A percentile compares a stretch with the other conserved stretches of the same genome.
Evolutionary conservation across 2,113 vertebrate species (phyloP).

Genomic region (Tupaia chinensis): DNA sequence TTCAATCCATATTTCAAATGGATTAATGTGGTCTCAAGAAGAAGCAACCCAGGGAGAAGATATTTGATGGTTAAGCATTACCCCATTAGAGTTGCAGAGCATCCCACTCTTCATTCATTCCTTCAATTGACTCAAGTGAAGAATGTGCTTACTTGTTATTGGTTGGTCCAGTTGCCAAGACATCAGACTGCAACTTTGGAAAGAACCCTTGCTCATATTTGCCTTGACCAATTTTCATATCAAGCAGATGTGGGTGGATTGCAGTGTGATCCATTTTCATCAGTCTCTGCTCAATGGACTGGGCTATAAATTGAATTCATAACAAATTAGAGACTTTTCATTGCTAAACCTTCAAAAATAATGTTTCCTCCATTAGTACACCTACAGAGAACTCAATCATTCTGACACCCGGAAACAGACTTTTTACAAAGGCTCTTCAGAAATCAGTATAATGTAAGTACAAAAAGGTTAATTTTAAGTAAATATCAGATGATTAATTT

Average conservation of each 20-base stretch:
- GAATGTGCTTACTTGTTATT: constrained; percentile 94
- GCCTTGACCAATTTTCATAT: constrained; percentile 99
- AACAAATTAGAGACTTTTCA: constrained; percentile 71
- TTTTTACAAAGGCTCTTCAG: constrained; percentile 61
- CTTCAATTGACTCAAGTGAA: neutral
- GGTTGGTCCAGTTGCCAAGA: constrained; percentile 93
- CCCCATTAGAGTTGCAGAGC: neutral
- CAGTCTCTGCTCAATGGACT: constrained; percentile 93
- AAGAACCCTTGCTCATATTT: constrained; percentile 97
- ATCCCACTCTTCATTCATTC: neutral
- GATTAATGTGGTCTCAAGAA: neutral
- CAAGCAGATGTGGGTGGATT: constrained; percentile 97
- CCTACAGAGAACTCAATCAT: constrained; percentile 40
- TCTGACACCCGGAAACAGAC: neutral
- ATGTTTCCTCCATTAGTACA: constrained; percentile 28
- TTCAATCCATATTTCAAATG: neutral
- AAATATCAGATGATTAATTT: constrained; percentile 52
- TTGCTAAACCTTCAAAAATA: constrained; percentile 38
- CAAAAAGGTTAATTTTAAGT: constrained; percentile 54
- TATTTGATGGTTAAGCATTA: neutral
- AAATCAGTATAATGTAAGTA: constrained; percentile 42
- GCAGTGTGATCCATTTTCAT: constrained; percentile 97
- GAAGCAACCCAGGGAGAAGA: neutral
- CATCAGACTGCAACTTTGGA: constrained; percentile 95
- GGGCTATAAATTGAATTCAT: constrained; percentile 88